Percentiles rank a stretch among this genome's conserved stretches.
Evolutionary conservation across 2,797 vertebrate species (phyloP).

Genomic region (Podarcis lilfordi): DNA sequence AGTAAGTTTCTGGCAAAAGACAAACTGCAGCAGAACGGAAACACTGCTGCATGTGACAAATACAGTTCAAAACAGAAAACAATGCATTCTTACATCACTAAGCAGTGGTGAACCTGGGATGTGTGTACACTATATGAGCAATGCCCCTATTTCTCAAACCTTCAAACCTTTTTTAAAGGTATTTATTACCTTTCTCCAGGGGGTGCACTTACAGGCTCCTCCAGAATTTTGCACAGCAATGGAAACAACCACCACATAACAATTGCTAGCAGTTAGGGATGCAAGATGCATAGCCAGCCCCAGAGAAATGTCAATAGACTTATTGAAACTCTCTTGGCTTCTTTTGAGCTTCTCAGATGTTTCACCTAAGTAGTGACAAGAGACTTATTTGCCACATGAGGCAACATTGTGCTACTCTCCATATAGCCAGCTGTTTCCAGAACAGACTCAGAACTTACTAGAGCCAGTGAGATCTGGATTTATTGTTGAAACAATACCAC

Average conservation of each 20-base stretch:
- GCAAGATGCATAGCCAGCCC: neutral
- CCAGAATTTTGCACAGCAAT: neutral
- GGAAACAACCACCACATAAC: neutral
- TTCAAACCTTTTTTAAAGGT: neutral
- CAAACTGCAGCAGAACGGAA: no score
- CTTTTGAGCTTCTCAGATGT: neutral
- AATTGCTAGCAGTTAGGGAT: no score
- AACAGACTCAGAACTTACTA: no score
- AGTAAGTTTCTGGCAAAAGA: no score
- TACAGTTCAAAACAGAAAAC: no score
- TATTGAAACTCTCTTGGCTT: neutral
- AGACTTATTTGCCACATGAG: no score
- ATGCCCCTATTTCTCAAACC: neutral
- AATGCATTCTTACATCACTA: slow-evolving; percentile 9
- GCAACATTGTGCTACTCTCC: neutral
- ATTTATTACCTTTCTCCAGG: neutral
- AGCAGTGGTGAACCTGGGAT: neutral
- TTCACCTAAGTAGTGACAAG: neutral
- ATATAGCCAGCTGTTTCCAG: neutral
- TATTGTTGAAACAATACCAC: neutral
- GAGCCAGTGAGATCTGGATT: no score
- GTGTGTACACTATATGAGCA: neutral
- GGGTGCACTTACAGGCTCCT: neutral
- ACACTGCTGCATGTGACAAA: no score
- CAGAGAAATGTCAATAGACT: neutral